Evolutionary conservation across 2,797 vertebrate species (phyloP).

Genomic region (Lepus townsendii): DNA sequence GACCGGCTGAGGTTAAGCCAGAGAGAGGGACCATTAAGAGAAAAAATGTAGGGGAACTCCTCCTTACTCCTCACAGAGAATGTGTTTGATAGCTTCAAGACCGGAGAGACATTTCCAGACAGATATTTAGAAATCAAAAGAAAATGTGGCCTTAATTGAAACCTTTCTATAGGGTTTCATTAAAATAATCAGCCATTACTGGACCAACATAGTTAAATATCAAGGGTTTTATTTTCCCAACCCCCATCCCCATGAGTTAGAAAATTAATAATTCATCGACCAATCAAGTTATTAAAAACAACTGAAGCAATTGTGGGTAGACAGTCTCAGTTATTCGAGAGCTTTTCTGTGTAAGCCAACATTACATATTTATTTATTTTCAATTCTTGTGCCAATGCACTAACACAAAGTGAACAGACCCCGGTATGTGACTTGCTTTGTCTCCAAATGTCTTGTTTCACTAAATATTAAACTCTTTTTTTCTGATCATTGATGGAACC

Average conservation of each 20-base stretch:
- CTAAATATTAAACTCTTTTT: constrained; percentile 5
- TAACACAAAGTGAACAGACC: too few species aligned
- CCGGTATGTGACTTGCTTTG: not conserved
- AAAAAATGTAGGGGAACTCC: constrained; percentile 13
- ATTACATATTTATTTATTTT: too few species aligned
- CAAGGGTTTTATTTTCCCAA: not conserved
- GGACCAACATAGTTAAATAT: not conserved
- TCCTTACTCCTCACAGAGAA: constrained; percentile 18
- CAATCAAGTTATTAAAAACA: not conserved
- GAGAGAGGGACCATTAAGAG: constrained; percentile 21
- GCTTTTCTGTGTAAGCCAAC: not conserved
- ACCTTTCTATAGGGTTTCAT: not conserved
- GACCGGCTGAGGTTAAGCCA: constrained; percentile 43
- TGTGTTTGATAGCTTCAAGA: not conserved
- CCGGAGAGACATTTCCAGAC: not conserved
- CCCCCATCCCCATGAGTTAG: not conserved
- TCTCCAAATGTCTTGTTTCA: not conserved
- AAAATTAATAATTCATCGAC: not conserved
- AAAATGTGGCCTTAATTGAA: not conserved
- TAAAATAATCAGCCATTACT: not conserved
- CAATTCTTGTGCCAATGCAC: too few species aligned
- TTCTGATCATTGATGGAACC: not conserved
- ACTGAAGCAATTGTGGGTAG: not conserved
- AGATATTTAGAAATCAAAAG: constrained; percentile 42
- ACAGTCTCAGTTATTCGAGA: not conserved